Base-by-base conservation (phyloP, 2,797 vertebrate species). In the Jordanella pulchra region DNA sequence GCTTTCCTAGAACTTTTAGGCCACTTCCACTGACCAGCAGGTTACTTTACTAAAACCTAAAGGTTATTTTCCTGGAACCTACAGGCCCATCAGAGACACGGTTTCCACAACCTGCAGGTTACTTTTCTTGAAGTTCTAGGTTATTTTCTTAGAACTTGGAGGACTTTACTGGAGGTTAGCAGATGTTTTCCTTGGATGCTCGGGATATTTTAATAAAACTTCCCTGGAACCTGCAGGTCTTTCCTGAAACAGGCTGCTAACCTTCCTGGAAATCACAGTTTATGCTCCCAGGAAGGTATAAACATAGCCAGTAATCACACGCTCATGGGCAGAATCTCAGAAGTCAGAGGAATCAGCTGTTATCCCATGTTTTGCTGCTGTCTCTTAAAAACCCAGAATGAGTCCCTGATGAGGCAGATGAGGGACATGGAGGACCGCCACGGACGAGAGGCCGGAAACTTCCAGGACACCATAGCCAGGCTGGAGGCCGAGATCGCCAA, bases 401-500 rank as follows among this genome's bases (percentile, higher is more conserved):
- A 97, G 80, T 96, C 96, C 30, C 90, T 97, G 89, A 94, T 96
- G 94, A 93, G 96, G 47, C 96, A 97, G 93, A 96, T 97, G 95
- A 85, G 96, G 63, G 97, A 98, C 84, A 92, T 97, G 95, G 97
- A 99, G 93, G 97, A 99, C 50, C 95, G 97, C 5, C 96, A 96
- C 0, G 93, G 95, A 0, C 94, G 92, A 0, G 97, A 98, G 79
- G 96, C 96, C 0, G 67, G 90, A 0, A 92, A 93, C 14, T 97
- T 96, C 91, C 97, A 98, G 90, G 96, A 98, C 85, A 95, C 78
- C 69, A 95, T 97, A 0, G 69, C 93, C 0, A 93, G 95, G 23
- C 94, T 99, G 91, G 97, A 99, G 91, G 93, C 95, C 0, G 97
- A 99, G 91, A 98, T 98, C 63, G 88, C 95, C 64, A 96, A 96